Evolutionary conservation across 2,888 invertebrate genomes (phyloP).

Genomic region (Marasmarcha lunaedactyla): DNA sequence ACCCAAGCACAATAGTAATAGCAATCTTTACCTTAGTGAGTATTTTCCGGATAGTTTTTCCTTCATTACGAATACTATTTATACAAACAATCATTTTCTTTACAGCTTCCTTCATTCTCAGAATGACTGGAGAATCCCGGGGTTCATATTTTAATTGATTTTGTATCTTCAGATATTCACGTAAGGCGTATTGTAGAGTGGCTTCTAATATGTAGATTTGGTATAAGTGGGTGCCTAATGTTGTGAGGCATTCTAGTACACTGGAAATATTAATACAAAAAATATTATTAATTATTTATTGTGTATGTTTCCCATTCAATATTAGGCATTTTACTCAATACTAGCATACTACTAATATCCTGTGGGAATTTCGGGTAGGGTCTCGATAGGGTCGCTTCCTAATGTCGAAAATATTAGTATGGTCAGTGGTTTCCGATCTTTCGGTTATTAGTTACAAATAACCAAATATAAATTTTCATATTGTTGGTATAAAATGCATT

Average conservation of each 20-base stretch:
- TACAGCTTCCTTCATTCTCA: constrained; percentile 26
- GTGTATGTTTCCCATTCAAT: too few relatives aligned
- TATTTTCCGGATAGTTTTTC: constrained; percentile 30
- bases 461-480: too few relatives aligned
- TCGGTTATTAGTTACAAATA: too few relatives aligned
- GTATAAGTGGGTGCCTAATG: constrained; percentile 65
- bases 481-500: too few relatives aligned
- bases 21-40: constrained; percentile 46
- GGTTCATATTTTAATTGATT: constrained; percentile 43
- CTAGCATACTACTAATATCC: too few relatives aligned
- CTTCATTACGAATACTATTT: constrained; percentile 33
- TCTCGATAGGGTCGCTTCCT: too few relatives aligned
- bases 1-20: too few relatives aligned
- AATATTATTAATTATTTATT: neutral
- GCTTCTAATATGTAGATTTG: constrained; percentile 71
- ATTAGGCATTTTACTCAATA: too few relatives aligned
- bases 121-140: constrained; percentile 34
- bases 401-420: too few relatives aligned
- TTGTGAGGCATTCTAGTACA: constrained; percentile 62
- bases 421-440: too few relatives aligned
- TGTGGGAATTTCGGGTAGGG: too few relatives aligned
- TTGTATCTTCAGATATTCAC: constrained; percentile 38
- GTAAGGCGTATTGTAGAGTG: constrained; percentile 63
- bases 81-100: constrained; percentile 34
- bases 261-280: constrained; percentile 37